These are phyloP conservation scores for Copidosoma aretas DNA, from an alignment of 2,888 invertebrate species.

Conservation along the genomic window DNA sequence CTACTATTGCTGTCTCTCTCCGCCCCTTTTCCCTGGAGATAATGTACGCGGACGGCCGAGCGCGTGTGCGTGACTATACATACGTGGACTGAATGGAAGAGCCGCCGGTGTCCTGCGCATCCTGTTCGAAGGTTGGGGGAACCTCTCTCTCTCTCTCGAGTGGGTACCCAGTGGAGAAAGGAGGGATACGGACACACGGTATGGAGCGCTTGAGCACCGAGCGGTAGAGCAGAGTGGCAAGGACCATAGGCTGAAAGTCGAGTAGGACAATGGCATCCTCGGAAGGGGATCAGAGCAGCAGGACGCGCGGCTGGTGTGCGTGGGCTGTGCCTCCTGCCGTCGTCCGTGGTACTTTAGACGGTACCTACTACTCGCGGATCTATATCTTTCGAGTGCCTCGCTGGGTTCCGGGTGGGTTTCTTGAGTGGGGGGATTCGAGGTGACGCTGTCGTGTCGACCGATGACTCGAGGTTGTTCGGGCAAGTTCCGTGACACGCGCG, in stretches of 20 bases:
- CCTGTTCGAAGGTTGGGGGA: slow-evolving; percentile 17
- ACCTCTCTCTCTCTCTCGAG: slow-evolving; percentile 3
- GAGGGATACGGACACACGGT: too few species aligned
- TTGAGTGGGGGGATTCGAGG: too few species aligned
- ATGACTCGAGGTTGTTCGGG: too few species aligned
- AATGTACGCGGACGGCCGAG: too few species aligned
- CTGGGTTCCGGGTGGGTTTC: too few species aligned
- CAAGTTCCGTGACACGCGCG: too few species aligned
- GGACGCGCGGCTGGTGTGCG: slow-evolving; percentile 49
- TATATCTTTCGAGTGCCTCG: too few species aligned
- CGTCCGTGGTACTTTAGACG: not conserved
- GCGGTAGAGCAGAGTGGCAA: slow-evolving; percentile 35
- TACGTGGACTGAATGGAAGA: not conserved
- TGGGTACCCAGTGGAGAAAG: too few species aligned
- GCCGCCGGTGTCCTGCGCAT: slow-evolving; percentile 27
- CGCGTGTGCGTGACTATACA: not conserved
- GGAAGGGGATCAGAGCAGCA: slow-evolving; percentile 56
- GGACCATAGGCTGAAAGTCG: slow-evolving; percentile 45
- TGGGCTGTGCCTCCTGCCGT: not conserved
- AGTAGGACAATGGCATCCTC: slow-evolving; percentile 58
- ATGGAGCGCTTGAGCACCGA: not conserved
- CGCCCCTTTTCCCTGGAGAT: too few species aligned
- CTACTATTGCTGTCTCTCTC: not conserved
- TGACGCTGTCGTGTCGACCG: too few species aligned
- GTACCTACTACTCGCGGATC: too few species aligned